phyloP scores from a whole-genome alignment of 2,797 vertebrate species.

The Catharus ustulatus region DNA sequence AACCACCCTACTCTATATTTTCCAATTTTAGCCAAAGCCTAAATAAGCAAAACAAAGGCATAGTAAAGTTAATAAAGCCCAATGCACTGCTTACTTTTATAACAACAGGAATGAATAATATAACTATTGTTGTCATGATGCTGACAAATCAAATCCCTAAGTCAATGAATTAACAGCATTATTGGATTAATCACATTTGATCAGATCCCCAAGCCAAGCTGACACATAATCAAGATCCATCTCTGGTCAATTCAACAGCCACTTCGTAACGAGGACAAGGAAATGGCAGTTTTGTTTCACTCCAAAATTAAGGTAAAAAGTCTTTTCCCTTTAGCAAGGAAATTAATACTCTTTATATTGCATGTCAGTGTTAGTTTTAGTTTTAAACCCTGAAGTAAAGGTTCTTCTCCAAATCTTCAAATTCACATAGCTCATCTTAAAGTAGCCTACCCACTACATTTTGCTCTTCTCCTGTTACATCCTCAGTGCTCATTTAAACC shows the following conservation, averaged over 20 bases:
- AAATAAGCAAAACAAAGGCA: neutral
- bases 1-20: accelerated
- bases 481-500: neutral
- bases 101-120: neutral
- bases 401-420: neutral
- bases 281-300: neutral
- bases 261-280: neutral
- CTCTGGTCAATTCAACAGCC: neutral
- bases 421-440: neutral
- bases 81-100: neutral
- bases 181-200: neutral
- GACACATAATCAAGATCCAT: neutral
- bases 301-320: neutral
- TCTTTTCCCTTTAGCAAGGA: neutral
- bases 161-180: neutral
- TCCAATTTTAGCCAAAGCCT: neutral
- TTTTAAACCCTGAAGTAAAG: neutral
- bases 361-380: neutral
- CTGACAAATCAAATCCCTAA: neutral
- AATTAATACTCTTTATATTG: neutral
- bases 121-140: neutral
- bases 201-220: neutral
- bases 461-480: neutral
- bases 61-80: neutral
- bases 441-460: neutral